These are phyloP conservation scores for Phyto melanocephala DNA, from an alignment of 2,888 invertebrate genomes.

Conservation along the genomic window DNA sequence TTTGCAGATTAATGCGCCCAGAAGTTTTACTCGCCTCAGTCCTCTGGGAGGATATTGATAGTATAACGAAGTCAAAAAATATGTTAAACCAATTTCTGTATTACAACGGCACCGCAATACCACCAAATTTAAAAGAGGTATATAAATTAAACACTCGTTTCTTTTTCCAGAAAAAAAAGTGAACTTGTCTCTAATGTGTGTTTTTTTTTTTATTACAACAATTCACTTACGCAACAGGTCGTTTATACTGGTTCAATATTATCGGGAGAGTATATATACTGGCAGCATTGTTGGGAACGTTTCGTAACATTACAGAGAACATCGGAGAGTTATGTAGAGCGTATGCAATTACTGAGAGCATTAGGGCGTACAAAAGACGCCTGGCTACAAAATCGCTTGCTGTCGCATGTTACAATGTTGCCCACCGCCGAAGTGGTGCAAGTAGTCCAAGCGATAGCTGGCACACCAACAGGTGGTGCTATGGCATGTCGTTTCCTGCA, in stretches of 20 bases:
- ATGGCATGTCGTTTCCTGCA: constrained; percentile 79
- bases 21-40: constrained; percentile 77
- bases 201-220: neutral
- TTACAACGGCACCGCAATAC: constrained; percentile 74
- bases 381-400: constrained; percentile 79
- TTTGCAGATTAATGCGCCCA: constrained; percentile 75
- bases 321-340: constrained; percentile 77
- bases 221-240: constrained; percentile 69
- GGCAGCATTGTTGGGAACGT: constrained; percentile 79
- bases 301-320: constrained; percentile 76
- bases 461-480: constrained; percentile 79
- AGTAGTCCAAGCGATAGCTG: constrained; percentile 79
- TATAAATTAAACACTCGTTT: neutral
- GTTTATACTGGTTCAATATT: constrained; percentile 79
- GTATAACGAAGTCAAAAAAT: constrained; percentile 76
- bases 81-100: constrained; percentile 77
- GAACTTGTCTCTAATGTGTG: no score
- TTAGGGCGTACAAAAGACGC: constrained; percentile 79
- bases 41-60: constrained; percentile 78
- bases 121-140: constrained; percentile 78
- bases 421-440: constrained; percentile 78
- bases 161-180: neutral
- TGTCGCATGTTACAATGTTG: constrained; percentile 78
- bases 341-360: constrained; percentile 78
- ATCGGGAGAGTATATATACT: constrained; percentile 78